phyloP scores from a whole-genome alignment of 2,113 vertebrate species.

The Cryptotis parvus region DNA sequence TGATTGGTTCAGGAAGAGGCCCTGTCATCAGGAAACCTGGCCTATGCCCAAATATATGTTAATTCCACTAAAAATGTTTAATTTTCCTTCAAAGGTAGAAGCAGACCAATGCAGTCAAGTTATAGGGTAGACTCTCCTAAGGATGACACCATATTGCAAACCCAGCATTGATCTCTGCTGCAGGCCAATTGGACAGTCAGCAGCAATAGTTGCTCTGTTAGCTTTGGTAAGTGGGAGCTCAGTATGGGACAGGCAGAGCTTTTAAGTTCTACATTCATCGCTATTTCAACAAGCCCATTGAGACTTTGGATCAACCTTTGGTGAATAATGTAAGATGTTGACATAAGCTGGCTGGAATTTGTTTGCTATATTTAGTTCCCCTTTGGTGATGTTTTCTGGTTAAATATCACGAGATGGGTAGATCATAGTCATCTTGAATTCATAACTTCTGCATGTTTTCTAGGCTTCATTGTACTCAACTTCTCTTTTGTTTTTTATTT shows the following conservation, averaged over 20 bases:
- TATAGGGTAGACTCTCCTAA: not conserved
- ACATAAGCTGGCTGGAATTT: not conserved
- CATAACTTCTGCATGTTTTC: not conserved
- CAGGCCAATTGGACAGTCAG: not conserved
- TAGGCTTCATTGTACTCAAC: not conserved
- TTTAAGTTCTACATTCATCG: not conserved
- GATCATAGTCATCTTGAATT: not conserved
- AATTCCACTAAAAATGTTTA: not conserved
- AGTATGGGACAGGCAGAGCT: not conserved
- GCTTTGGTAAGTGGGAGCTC: not conserved
- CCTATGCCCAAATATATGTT: not conserved
- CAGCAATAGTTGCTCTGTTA: not conserved
- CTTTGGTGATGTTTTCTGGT: not conserved
- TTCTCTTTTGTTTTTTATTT: not conserved
- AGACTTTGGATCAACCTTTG: not conserved
- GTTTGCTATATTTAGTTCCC: not conserved
- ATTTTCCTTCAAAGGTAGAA: not conserved
- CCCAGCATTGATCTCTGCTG: not conserved
- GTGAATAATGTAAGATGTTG: not conserved
- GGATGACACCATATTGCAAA: not conserved
- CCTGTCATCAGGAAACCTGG: not conserved
- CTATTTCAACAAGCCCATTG: not conserved
- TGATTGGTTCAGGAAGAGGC: not conserved
- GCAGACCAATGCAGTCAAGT: not conserved
- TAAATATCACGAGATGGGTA: not conserved